A percentile compares a stretch with the other conserved stretches of the same genome.
These are phyloP conservation scores for Lamproptera curius DNA, from an alignment of 2,888 invertebrate species.

Conservation along the genomic window DNA sequence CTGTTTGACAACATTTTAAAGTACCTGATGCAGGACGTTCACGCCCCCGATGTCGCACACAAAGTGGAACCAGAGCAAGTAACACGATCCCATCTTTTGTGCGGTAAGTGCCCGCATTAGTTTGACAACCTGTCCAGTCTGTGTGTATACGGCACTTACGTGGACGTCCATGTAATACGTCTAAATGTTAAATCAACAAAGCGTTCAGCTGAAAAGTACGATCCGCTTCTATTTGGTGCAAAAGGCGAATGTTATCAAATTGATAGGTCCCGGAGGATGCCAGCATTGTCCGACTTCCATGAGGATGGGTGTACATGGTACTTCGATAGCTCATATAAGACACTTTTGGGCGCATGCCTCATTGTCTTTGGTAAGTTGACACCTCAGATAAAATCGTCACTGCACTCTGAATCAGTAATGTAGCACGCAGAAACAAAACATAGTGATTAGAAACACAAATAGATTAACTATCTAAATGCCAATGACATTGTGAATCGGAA, in stretches of 20 bases:
- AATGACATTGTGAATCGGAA: neutral
- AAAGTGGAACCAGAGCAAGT: slow-evolving; percentile 50
- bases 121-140: slow-evolving; percentile 70
- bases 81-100: slow-evolving; percentile 60
- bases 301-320: slow-evolving; percentile 74
- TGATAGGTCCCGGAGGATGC: slow-evolving; percentile 40
- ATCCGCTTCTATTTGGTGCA: slow-evolving; percentile 44
- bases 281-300: slow-evolving; percentile 54
- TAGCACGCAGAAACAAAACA: neutral
- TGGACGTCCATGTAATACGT: slow-evolving; percentile 53
- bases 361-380: slow-evolving; percentile 70
- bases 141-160: slow-evolving; percentile 54
- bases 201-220: slow-evolving; percentile 23
- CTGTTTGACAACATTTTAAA: slow-evolving; percentile 17
- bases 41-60: slow-evolving; percentile 56
- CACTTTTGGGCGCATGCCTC: slow-evolving; percentile 70
- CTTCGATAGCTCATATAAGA: slow-evolving; percentile 75
- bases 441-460: slow-evolving; percentile 14
- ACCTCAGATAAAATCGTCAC: too few species aligned
- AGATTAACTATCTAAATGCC: neutral
- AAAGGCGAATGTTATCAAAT: slow-evolving; percentile 37
- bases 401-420: too few species aligned
- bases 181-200: slow-evolving; percentile 40
- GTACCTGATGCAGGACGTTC: slow-evolving; percentile 36
- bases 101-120: slow-evolving; percentile 38